These are phyloP conservation scores for Sycophila texana DNA, from an alignment of 2,888 invertebrate species.

Conservation along the genomic window DNA sequence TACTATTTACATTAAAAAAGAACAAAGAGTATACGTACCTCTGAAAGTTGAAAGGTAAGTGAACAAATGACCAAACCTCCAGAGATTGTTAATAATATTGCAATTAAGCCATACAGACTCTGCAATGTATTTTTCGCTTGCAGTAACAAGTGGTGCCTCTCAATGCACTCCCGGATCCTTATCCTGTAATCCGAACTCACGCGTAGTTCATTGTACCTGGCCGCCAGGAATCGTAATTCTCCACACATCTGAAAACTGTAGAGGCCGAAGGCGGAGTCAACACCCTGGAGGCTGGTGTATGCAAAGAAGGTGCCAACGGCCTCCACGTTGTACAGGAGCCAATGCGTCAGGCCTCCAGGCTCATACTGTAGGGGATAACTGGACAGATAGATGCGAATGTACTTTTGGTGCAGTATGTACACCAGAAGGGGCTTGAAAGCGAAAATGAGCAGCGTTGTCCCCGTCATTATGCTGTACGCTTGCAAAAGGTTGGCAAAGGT, in stretches of 20 bases:
- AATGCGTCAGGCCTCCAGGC: not conserved
- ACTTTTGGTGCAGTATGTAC: not conserved
- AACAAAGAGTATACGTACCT: not conserved
- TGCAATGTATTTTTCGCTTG: not conserved
- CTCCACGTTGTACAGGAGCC: not conserved
- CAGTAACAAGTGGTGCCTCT: not conserved
- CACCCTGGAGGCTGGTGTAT: not conserved
- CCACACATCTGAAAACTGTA: not conserved
- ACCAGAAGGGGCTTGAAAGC: too few species aligned
- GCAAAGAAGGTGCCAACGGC: not conserved
- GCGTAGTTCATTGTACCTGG: not conserved
- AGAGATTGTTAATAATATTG: not conserved
- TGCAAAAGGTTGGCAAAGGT: not conserved
- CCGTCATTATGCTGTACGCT: not conserved
- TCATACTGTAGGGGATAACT: not conserved
- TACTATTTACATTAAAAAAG: too few species aligned
- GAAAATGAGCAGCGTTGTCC: not conserved
- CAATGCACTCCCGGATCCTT: not conserved
- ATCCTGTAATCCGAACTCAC: not conserved
- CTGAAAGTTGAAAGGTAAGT: not conserved
- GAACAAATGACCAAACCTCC: not conserved
- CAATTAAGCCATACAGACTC: not conserved
- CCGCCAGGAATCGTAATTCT: not conserved
- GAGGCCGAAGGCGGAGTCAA: not conserved
- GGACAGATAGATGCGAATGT: not conserved